Conservation (phyloP, 2,888 invertebrate species). For the Pasiphila rectangulata region DNA sequence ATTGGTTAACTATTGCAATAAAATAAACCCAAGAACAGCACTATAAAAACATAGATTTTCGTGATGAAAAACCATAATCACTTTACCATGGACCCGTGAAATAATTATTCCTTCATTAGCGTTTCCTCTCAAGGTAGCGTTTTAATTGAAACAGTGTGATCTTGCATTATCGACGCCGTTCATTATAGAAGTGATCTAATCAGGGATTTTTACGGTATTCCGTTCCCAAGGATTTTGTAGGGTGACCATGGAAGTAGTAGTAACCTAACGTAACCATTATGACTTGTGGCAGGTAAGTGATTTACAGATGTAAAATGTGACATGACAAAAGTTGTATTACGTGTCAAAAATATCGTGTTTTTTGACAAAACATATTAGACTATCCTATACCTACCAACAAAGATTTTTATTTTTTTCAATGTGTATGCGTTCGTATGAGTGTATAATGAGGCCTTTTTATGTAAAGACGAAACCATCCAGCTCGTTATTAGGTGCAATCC, state of each 20-base stretch:
- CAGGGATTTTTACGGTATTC: constrained; percentile 19
- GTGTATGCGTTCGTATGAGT: no score
- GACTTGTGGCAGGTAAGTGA: neutral
- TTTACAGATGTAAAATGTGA: neutral
- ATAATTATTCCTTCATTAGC: constrained; percentile 22
- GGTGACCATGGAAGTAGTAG: constrained; percentile 3
- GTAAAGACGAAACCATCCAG: no score
- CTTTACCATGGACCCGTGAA: neutral
- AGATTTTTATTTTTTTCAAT: no score
- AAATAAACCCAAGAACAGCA: no score
- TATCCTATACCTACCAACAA: no score
- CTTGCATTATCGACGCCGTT: constrained; percentile 19
- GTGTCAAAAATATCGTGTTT: no score
- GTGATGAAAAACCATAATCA: constrained; percentile 3
- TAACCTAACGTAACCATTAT: neutral
- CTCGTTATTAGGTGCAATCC: no score
- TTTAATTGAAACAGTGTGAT: constrained; percentile 28
- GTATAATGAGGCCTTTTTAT: no score
- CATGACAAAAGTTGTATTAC: neutral
- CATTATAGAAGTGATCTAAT: constrained; percentile 24
- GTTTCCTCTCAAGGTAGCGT: constrained; percentile 5
- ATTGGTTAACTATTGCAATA: no score
- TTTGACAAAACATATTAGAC: no score
- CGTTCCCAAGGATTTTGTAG: constrained; percentile 18
- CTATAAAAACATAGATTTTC: no score